phyloP scores from a whole-genome alignment of 2,888 invertebrate species.

The Alentia gelatinosa region DNA sequence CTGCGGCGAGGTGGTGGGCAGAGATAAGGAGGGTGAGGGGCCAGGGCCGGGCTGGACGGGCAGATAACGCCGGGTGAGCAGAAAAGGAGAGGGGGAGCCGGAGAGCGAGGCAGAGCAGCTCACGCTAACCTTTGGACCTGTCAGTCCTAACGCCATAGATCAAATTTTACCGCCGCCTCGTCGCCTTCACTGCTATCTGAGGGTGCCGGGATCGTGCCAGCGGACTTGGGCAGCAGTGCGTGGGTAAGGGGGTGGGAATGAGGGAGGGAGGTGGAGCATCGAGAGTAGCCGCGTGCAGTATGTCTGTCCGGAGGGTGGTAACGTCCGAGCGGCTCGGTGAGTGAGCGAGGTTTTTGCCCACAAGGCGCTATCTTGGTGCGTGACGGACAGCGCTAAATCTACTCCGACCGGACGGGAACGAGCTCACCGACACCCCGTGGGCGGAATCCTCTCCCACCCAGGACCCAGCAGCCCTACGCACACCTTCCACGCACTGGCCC shows the following conservation, averaged over 20 bases:
- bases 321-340: no score
- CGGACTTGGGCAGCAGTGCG: not conserved
- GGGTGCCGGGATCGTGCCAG: not conserved
- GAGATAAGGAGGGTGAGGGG: not conserved
- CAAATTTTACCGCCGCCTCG: conserved; percentile 17
- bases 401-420: no score
- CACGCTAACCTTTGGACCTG: not conserved
- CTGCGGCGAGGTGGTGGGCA: not conserved
- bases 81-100: not conserved
- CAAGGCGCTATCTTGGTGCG: no score
- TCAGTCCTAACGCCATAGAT: not conserved
- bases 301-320: no score
- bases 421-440: no score
- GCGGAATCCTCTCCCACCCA: no score
- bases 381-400: no score
- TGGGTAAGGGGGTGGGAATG: not conserved
- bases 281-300: no score
- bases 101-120: not conserved
- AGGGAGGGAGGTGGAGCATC: no score
- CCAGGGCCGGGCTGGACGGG: not conserved
- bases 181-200: not conserved
- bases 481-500: no score
- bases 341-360: no score
- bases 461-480: no score
- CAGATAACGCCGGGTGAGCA: not conserved